Evolutionary conservation across 1,140 invertebrate genomes (phyloP), one percentile per base, ranked within the genome.

Genomic region (Psilanteris sp.): DNA sequence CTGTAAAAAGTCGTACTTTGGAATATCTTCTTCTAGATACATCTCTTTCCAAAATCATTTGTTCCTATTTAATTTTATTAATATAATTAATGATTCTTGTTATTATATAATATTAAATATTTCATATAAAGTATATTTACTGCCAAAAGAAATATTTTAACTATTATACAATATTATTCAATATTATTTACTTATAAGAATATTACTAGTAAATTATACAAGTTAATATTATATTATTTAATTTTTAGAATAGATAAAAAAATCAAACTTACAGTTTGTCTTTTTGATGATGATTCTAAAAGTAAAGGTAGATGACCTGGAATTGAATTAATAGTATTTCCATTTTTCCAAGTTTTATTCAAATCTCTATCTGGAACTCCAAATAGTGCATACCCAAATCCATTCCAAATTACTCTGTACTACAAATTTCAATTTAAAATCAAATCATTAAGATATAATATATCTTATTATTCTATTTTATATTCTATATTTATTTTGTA

Each of bases 351-450:
- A 0, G 92, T 93, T 13, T 91, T 91, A 78, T 93, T 91, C 37
- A 94, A 84, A 82, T 94, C 93, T 27, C 92, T 87, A 0, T 92
- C 90, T 4, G 93, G 93, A 4, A 94, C 92, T 1, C 93, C 93
- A 81, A 94, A 94, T 6, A 94, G 74, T 3, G 91, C 91, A 81
- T 94, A 94, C 2, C 93, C 93, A 80, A 93, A 93, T 10, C 93
- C 93, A 82, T 94, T 94, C 59, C 94, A 85, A 79, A 94, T 91
- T 50, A 95, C 93, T 57, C 93, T 92, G 77, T 94, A 94, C 93
- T 94, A 84, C 34, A 91, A 61, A 22, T 31, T 29, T 24, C 0
- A 24, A 41, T 27, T 3, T 15, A n/a, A n/a, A n/a, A n/a, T n/a
- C n/a, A n/a, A n/a, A n/a, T n/a, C n/a, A n/a, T n/a, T n/a, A n/a